Evolutionary conservation across 92 coral and sea anemone genomes (phyloP), one percentile per base, ranked within the genome.

Genomic region (Actinernus sp.): DNA sequence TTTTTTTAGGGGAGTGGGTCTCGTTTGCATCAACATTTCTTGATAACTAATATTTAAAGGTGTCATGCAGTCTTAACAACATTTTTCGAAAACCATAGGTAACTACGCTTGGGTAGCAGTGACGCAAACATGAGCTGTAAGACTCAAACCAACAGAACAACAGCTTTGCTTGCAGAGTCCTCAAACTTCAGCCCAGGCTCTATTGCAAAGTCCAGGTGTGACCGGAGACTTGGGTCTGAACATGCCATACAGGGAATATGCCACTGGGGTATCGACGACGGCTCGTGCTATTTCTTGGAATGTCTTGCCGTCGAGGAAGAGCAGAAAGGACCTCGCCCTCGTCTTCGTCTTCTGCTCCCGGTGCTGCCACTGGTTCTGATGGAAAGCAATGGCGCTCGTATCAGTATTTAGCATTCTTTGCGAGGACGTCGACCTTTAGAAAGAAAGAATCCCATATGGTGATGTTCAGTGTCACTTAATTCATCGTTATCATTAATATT

Each of bases 291-390:
- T 65, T 51, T 93, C 98, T 28, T 60, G 62, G 61, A 93, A 93
- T 24, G 89, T 82, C 79, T 81, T 61, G 24, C 88, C 98, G 51
- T 93, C 97, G 36, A 93, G 79, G 17, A 93, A 76, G 27, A 93
- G 69, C 19, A 93, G 70, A 26, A 93, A 93, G 58, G 19, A 93
- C 45, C 3, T 86, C 91, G 18, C 98, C 98, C 32, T 93, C 97
- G 32, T 93, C 98, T 58, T 93, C 98, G 36, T 85, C 85, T 32
- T 81, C 76, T 14, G 92, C 89, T 17, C 93, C 96, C 2, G 96
- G 97, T 10, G 94, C 82, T 24, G 92, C 83, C 46, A 93, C 97
- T 26, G 98, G 98, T 62, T 93, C 98, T 10, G 98, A 93, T 16
- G 98, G 98, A 39, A 61, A 79, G 30, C 97, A 90, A 78, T 84